These are phyloP conservation scores for Botia almorhae DNA, from an alignment of 2,797 vertebrate genomes.

Conservation along the genomic window DNA sequence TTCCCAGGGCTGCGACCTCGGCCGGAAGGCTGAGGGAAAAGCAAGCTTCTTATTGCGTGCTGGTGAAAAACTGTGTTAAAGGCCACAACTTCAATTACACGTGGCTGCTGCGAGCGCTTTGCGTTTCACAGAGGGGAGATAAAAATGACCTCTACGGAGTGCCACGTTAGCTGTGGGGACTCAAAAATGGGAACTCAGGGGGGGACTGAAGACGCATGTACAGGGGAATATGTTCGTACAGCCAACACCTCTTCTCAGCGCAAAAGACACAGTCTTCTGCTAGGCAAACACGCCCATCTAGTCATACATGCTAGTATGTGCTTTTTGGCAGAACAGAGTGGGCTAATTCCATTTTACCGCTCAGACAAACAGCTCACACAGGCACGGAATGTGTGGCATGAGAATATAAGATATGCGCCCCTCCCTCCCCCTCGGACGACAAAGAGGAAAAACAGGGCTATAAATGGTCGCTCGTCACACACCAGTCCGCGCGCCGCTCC, in stretches of 20 bases:
- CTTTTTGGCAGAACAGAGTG: constrained; percentile 23
- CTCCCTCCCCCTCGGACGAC: constrained; percentile 10
- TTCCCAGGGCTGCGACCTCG: constrained; percentile 50
- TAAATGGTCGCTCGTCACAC: constrained; percentile 51
- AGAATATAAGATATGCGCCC: constrained; percentile 31
- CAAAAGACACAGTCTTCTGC: constrained; percentile 32
- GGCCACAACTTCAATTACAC: constrained; percentile 45
- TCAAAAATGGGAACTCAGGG: constrained; percentile 42
- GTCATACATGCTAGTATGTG: constrained; percentile 48
- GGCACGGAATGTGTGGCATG: constrained; percentile 54
- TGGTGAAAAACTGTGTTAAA: constrained; percentile 44
- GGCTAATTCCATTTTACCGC: constrained; percentile 54
- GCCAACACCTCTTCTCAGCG: constrained; percentile 9
- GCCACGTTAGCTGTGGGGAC: constrained; percentile 30
- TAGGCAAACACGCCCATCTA: constrained; percentile 37
- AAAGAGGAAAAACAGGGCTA: constrained; percentile 53
- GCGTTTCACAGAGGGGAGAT: constrained; percentile 51
- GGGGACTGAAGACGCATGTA: constrained; percentile 39
- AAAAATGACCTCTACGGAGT: constrained; percentile 39
- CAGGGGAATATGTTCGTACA: constrained; percentile 12
- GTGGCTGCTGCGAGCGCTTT: constrained; percentile 46
- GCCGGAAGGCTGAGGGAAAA: not conserved
- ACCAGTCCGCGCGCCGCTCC: constrained; percentile 18
- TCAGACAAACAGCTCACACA: constrained; percentile 60
- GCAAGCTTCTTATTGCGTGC: constrained; percentile 28